These are phyloP conservation scores for Enteromius trimaculatus DNA, from an alignment of 2,797 vertebrate genomes.

Conservation along the genomic window DNA sequence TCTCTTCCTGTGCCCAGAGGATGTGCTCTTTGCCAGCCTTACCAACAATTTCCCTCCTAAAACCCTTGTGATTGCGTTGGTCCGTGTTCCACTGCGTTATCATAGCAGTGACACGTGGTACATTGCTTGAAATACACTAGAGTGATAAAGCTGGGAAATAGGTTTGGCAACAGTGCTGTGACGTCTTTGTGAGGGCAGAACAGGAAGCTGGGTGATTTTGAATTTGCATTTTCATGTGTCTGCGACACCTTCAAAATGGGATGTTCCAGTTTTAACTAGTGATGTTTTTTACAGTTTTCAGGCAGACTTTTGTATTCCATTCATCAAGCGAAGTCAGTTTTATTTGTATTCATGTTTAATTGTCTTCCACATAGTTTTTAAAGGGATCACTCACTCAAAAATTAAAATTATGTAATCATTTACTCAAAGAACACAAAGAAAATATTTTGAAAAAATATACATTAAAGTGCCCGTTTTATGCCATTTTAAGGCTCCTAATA, in stretches of 20 bases:
- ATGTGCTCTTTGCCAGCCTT: conserved; percentile 40
- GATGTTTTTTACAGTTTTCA: background rate
- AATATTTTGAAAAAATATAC: background rate
- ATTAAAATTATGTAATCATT: background rate
- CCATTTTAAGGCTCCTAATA: too few relatives aligned
- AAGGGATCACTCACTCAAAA: background rate
- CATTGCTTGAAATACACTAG: conserved; percentile 30
- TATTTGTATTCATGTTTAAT: background rate
- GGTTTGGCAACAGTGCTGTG: conserved; percentile 17
- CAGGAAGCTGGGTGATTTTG: conserved; percentile 10
- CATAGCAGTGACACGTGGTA: conserved; percentile 19
- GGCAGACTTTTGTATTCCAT: background rate
- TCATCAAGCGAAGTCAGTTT: background rate
- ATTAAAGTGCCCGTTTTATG: too few relatives aligned
- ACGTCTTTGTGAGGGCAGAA: conserved; percentile 25
- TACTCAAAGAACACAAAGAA: background rate
- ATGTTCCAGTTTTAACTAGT: conserved; percentile 21
- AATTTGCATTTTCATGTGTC: conserved; percentile 3
- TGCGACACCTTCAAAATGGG: background rate
- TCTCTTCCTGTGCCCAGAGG: conserved; percentile 18
- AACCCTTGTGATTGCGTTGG: conserved; percentile 26
- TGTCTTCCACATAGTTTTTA: background rate
- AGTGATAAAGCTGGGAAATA: conserved; percentile 22
- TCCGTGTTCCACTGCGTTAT: conserved; percentile 18
- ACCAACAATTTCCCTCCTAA: conserved; percentile 20